Percentiles rank a stretch among this genome's conserved stretches.
phyloP scores from a whole-genome alignment of 2,797 vertebrate species.

The Cetoscarus ocellatus region DNA sequence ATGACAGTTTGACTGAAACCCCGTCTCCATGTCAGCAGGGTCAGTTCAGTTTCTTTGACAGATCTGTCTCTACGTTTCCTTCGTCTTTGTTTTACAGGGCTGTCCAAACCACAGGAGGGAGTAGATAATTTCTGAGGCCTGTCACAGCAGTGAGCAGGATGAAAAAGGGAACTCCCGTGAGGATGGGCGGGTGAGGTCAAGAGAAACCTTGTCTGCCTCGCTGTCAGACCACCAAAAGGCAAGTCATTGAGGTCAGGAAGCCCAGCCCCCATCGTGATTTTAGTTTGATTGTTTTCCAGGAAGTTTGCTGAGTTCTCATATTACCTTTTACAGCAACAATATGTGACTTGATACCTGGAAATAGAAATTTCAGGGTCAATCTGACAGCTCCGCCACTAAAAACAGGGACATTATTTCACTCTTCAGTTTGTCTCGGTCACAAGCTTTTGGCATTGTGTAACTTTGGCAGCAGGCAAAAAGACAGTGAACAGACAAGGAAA shows the following conservation, averaged over 20 bases:
- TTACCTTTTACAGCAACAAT: neutral
- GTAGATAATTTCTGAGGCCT: slow-evolving; percentile 4
- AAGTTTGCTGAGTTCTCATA: neutral
- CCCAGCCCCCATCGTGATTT: slow-evolving; percentile 8
- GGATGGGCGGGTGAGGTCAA: slow-evolving; percentile 6
- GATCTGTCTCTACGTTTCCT: neutral
- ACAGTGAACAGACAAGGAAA: no score
- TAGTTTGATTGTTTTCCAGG: neutral
- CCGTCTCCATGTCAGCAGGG: neutral
- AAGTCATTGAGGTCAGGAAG: slow-evolving; percentile 19
- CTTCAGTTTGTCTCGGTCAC: no score
- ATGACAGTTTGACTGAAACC: neutral
- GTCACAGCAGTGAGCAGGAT: slow-evolving; percentile 25
- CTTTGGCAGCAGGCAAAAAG: no score
- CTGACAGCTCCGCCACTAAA: no score
- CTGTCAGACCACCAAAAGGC: slow-evolving; percentile 12
- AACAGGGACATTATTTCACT: no score
- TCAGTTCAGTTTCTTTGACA: neutral
- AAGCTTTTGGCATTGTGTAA: no score
- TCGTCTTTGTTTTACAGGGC: neutral
- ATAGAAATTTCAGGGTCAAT: no score
- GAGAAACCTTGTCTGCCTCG: neutral
- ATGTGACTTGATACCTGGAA: neutral
- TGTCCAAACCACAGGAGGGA: neutral
- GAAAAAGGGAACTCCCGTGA: slow-evolving; percentile 5